Evolutionary conservation across 2,113 vertebrate species (phyloP).

Genomic region (Petromus typicus): DNA sequence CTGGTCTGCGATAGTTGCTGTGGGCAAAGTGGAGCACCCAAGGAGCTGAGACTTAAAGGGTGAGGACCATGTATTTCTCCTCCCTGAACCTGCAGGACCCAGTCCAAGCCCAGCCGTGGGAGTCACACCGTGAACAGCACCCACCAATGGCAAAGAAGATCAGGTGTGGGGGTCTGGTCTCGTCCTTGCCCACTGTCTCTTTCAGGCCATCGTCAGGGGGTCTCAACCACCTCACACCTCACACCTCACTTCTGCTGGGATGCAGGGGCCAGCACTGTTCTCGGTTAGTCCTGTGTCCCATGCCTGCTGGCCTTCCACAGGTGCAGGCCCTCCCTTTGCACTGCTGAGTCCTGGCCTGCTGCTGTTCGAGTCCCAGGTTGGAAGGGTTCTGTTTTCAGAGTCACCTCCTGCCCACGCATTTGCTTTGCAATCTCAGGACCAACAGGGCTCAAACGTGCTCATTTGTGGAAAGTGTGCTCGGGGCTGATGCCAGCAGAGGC

Average conservation of each 20-base stretch:
- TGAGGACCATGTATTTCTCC: background rate
- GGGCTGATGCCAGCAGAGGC: background rate
- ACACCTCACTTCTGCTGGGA: background rate
- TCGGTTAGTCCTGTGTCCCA: background rate
- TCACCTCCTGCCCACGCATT: no score
- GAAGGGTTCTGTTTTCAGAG: background rate
- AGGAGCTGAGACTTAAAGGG: no score
- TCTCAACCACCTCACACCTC: background rate
- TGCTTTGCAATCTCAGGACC: background rate
- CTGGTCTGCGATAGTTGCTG: no score
- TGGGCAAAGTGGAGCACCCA: background rate
- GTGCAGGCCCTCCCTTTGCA: background rate
- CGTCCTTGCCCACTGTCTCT: background rate
- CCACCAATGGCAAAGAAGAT: no score
- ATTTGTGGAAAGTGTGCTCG: background rate
- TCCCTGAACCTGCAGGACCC: background rate
- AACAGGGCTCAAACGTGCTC: background rate
- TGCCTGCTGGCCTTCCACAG: background rate
- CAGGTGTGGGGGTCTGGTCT: no score
- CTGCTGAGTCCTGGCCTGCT: rapidly evolving
- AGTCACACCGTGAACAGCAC: background rate
- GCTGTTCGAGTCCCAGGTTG: background rate
- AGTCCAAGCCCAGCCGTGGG: background rate
- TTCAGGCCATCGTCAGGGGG: background rate
- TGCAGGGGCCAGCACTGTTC: no score